Conservation (phyloP, 2,113 vertebrate species). For the Pithys albifrons region DNA sequence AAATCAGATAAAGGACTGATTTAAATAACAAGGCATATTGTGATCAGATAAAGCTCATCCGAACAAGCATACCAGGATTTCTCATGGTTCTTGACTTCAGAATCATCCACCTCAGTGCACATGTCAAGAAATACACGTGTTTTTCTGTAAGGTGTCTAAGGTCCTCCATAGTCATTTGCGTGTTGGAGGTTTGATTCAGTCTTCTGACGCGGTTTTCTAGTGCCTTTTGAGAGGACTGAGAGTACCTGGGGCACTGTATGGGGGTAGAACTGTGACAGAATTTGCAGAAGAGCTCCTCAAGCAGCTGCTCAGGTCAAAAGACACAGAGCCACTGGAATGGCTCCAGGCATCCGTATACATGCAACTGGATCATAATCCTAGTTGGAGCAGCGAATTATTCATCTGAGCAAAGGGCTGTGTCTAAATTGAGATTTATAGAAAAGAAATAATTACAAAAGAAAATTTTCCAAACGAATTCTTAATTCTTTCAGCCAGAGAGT, state of each 20-base stretch:
- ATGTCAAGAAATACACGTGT: not conserved
- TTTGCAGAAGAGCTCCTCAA: not conserved
- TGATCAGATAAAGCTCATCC: not conserved
- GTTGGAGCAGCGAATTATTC: not conserved
- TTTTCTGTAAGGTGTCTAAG: not conserved
- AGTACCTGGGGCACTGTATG: not conserved
- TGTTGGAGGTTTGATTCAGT: not conserved
- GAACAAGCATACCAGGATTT: not conserved
- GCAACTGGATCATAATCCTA: not conserved
- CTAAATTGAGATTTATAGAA: not conserved
- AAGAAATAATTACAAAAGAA: not conserved
- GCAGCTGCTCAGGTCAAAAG: not conserved
- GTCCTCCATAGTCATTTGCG: not conserved
- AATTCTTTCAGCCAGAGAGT: not conserved
- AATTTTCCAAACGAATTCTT: not conserved
- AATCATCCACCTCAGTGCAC: not conserved
- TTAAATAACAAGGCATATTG: not conserved
- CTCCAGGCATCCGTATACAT: not conserved
- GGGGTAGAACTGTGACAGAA: accelerated
- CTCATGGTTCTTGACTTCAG: not conserved
- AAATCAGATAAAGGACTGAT: not conserved
- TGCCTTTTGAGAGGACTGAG: not conserved
- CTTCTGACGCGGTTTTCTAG: not conserved
- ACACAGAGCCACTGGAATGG: not conserved
- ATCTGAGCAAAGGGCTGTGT: not conserved